Evolutionary conservation across 2,113 vertebrate species (phyloP).

Genomic region (Anarhynchus alexandrinus): DNA sequence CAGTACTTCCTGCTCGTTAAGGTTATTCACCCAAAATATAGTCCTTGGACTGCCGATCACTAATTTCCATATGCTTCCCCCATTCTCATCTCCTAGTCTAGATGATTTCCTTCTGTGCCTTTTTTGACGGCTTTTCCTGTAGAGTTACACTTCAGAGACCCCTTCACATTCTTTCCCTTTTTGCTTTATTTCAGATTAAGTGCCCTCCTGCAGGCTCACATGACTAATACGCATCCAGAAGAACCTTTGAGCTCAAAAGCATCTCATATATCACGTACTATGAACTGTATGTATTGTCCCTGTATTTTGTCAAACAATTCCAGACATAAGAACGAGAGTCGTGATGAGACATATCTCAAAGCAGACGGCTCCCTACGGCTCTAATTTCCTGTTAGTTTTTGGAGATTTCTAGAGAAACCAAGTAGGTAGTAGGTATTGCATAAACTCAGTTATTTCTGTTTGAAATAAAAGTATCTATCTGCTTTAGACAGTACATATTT

Average conservation of each 20-base stretch:
- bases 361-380: neutral
- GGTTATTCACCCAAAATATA: rapidly evolving
- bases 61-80: neutral
- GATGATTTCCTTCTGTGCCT: neutral
- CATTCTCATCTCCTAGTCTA: neutral
- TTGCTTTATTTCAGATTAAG: neutral
- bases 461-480: neutral
- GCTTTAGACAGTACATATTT: neutral
- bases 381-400: slow-evolving; percentile 6
- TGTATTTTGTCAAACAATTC: neutral
- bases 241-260: neutral
- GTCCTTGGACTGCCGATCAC: neutral
- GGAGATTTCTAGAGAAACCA: neutral
- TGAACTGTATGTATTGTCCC: neutral
- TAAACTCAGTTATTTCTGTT: neutral
- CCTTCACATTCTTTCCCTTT: neutral
- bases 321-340: neutral
- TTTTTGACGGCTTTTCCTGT: neutral
- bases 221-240: neutral
- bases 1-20: neutral
- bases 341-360: neutral
- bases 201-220: neutral
- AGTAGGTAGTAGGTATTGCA: neutral
- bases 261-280: neutral
- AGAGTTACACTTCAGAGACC: neutral